Evolutionary conservation across 2,888 invertebrate genomes (phyloP).

Genomic region (Eupithecia insigniata): DNA sequence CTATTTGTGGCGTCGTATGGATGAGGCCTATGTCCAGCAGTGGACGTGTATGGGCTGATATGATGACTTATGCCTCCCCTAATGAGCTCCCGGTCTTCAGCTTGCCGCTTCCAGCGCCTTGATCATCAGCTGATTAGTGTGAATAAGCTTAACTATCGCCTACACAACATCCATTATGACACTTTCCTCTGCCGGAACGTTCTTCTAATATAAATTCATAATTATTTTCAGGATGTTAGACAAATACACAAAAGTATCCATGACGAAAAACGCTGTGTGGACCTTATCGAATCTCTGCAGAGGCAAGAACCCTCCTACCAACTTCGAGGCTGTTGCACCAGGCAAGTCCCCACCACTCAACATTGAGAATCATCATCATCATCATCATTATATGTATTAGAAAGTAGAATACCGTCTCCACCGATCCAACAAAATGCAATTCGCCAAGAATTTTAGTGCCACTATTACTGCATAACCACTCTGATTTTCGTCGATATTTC

Average conservation of each 20-base stretch:
- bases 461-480: neutral
- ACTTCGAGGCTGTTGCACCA: constrained; percentile 91
- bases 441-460: neutral
- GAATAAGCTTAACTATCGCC: neutral
- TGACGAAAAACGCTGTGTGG: constrained; percentile 99
- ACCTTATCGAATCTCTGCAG: constrained; percentile 98
- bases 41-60: no score
- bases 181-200: neutral
- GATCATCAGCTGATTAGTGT: no score
- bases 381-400: no score
- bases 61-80: no score
- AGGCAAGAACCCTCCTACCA: constrained; percentile 98
- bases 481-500: no score
- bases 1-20: no score
- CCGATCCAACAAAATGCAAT: neutral
- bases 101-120: no score
- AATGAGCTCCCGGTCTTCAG: no score
- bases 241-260: constrained; percentile 91
- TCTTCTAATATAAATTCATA: neutral
- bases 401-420: neutral
- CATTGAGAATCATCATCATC: neutral
- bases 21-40: no score
- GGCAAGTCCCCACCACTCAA: constrained; percentile 55
- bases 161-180: no score
- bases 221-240: constrained; percentile 88